A percentile compares a stretch with the other conserved stretches of the same genome.
Conservation (phyloP, 2,113 vertebrate species). For the Acrocephalus kingi region DNA sequence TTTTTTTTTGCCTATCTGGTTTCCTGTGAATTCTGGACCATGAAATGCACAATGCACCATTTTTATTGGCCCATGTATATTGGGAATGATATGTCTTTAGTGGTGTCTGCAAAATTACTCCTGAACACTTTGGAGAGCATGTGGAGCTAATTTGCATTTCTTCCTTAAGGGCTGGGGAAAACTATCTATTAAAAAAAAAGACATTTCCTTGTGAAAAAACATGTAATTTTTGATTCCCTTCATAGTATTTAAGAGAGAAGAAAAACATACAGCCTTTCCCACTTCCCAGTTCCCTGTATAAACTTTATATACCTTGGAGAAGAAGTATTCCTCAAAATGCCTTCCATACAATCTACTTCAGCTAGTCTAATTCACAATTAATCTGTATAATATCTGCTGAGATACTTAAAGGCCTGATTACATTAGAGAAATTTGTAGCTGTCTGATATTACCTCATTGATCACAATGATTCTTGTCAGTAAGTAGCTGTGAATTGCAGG, state of each 20-base stretch:
- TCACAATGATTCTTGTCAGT: not conserved
- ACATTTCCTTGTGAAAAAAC: not conserved
- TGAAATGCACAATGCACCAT: not conserved
- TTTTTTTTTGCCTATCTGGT: not conserved
- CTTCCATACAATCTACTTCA: not conserved
- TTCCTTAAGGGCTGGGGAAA: not conserved
- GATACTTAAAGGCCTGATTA: not conserved
- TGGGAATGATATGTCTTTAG: not conserved
- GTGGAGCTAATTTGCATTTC: not conserved
- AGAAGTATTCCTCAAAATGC: not conserved
- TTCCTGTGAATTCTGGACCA: not conserved
- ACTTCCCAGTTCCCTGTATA: not conserved
- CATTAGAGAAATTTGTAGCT: not conserved
- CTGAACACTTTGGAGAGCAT: not conserved
- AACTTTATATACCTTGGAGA: not conserved
- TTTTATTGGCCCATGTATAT: not conserved
- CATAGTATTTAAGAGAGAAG: not conserved
- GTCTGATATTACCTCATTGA: not conserved
- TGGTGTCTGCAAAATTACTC: not conserved
- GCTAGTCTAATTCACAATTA: not conserved
- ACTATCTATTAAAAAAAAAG: not conserved
- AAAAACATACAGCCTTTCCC: not conserved
- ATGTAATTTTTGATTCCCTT: not conserved
- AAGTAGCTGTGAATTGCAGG: not conserved
- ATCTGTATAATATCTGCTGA: not conserved